Base-by-base conservation (phyloP, 30 jellyfish, hydroid and myxozoan genomes). In the Rhopilema esculentum region DNA sequence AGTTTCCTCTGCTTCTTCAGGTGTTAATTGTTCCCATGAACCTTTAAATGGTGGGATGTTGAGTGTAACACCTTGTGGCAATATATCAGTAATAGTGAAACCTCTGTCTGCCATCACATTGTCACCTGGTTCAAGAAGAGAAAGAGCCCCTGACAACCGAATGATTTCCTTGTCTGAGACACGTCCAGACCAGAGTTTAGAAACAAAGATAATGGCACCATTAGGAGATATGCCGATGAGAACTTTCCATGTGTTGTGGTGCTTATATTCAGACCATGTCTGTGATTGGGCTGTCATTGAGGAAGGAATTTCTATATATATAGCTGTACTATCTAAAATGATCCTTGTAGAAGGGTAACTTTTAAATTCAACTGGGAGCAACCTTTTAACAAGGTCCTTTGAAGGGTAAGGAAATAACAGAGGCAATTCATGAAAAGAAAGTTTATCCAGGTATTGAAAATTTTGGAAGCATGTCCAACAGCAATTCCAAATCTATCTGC, bases 101-200 rank as follows among this genome's bases (percentile, higher is more conserved):
- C 95, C 95, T 24, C 80, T 51, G 91, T 86, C 87, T 32, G 95
- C 95, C 95, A 86, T 86, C 0, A 86, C 77, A 33, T 64, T 52
- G 80, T 76, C 95, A n/a, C 95, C 95, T 19, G 71, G 92, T 0
- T 75, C 50, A 1, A 77, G 85, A 40, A 66, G 85, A 23, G 61
- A 23, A 18, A 86, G 84, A 63, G 75, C 27, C 27, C 92, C 92
- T 63, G 80, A 75, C 33, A 76, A 25, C 24, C 66, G 48, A 0
- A 77, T 77, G 27, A 86, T 62, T 66, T 63, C 91, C 70, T 77
- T 86, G 91, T 86, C 95, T 17, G 90, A 33, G 31, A 74, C 82
- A 27, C 90, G 48, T 40, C 93, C 93, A 6, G 92, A 4, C 76
- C 77, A 76, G 8, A 86, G 77, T 27, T 86, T 31, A 24, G 95